Evolutionary conservation across 2,797 vertebrate genomes (phyloP).

Genomic region (Sebastes cheni): DNA sequence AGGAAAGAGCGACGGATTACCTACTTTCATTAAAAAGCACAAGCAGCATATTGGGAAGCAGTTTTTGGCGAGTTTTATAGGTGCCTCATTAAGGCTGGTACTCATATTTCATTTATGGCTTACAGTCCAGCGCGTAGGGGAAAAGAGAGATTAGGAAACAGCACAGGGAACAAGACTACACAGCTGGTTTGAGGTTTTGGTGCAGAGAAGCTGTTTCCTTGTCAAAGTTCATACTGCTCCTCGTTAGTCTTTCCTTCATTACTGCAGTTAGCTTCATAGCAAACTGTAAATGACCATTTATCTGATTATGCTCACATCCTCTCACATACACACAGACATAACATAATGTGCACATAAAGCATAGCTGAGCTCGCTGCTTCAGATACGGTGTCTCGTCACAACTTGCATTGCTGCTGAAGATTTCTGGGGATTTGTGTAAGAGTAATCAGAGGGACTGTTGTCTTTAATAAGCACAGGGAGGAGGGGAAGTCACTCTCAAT

Average conservation of each 20-base stretch:
- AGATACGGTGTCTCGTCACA: background rate
- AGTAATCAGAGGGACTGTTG: background rate
- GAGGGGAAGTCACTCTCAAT: background rate
- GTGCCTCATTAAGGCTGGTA: background rate
- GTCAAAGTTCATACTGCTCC: background rate
- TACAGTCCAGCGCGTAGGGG: background rate
- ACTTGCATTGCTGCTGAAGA: background rate
- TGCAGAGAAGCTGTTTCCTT: background rate
- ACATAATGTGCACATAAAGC: background rate
- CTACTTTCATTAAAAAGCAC: slow-evolving; percentile 12
- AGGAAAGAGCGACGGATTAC: background rate
- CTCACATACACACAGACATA: background rate
- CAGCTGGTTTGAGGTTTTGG: slow-evolving; percentile 5
- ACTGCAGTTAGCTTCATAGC: background rate
- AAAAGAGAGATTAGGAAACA: background rate
- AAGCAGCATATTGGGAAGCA: background rate
- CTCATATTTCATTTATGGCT: slow-evolving; percentile 24
- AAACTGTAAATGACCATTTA: background rate
- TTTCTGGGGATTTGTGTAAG: slow-evolving; percentile 2
- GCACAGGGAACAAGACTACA: background rate
- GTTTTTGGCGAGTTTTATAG: background rate
- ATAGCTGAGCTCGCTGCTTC: background rate
- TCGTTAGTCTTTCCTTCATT: background rate
- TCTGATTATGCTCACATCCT: background rate
- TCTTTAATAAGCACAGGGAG: background rate